Percentiles rank a stretch among this genome's conserved stretches.
These are phyloP conservation scores for Toxotes lorentzi DNA, from an alignment of 2,797 vertebrate genomes.

Conservation along the genomic window DNA sequence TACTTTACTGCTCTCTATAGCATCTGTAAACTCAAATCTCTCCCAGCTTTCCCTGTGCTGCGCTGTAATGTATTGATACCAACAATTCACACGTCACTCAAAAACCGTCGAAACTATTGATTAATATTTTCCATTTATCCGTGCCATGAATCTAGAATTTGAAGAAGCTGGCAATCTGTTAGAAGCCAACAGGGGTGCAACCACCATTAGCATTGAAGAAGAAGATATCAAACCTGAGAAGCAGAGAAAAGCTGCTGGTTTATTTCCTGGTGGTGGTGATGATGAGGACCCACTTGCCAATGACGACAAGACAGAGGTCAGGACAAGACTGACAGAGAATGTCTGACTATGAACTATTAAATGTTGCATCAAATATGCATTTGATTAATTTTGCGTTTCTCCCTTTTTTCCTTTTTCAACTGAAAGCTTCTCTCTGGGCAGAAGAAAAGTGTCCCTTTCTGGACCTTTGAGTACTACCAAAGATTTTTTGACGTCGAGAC, in stretches of 20 bases:
- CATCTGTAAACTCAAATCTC: not conserved
- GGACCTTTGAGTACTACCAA: constrained; percentile 98
- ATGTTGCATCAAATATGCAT: not conserved
- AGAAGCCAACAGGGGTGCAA: constrained; percentile 84
- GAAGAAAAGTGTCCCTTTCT: constrained; percentile 94
- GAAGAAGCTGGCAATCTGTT: constrained; percentile 87
- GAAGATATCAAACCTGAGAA: constrained; percentile 76
- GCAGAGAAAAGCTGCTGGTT: constrained; percentile 72
- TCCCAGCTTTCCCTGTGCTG: not conserved
- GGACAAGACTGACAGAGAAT: not conserved
- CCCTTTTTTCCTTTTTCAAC: not conserved
- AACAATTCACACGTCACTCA: not conserved
- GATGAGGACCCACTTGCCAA: constrained; percentile 85
- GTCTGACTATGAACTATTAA: not conserved
- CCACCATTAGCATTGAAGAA: constrained; percentile 89
- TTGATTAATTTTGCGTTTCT: not conserved
- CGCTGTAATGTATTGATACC: not conserved
- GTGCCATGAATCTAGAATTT: constrained; percentile 87
- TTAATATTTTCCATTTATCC: not conserved
- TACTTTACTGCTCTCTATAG: not conserved
- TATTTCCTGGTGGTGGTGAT: constrained; percentile 71
- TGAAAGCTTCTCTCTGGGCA: constrained; percentile 91
- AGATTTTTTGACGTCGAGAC: constrained; percentile 96
- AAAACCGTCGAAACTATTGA: not conserved
- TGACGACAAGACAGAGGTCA: constrained; percentile 92